Evolutionary conservation across 2,113 vertebrate genomes (phyloP).

Genomic region (Saguinus midas): DNA sequence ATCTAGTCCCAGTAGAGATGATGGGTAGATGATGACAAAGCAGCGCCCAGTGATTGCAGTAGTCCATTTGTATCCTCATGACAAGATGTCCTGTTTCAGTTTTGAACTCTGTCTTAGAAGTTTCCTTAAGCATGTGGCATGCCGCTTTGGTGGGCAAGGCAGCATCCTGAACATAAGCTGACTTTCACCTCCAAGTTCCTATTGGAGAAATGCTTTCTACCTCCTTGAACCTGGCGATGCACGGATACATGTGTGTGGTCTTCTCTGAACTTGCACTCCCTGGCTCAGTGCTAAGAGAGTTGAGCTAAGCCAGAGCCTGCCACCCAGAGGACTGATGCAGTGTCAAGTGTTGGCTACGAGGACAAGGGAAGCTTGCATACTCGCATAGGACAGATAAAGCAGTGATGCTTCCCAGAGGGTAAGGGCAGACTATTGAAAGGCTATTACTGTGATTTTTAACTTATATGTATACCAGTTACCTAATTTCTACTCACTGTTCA

Average conservation of each 20-base stretch:
- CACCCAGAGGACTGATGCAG: not conserved
- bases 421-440: not conserved
- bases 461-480: not conserved
- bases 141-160: not conserved
- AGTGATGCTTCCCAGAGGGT: not conserved
- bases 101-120: constrained; percentile 31
- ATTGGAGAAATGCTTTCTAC: constrained; percentile 15
- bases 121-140: not conserved
- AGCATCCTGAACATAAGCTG: constrained; percentile 9
- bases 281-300: not conserved
- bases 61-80: constrained; percentile 36
- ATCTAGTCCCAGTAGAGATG: not conserved
- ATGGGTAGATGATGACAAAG: constrained; percentile 21
- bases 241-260: not conserved
- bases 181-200: not conserved
- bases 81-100: not conserved
- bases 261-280: not conserved
- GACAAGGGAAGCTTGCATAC: not conserved
- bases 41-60: not conserved
- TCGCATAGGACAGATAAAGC: not conserved
- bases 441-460: not conserved
- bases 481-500: not conserved
- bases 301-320: not conserved
- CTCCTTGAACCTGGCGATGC: not conserved
- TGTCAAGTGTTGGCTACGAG: not conserved